Evolutionary conservation across 2,888 invertebrate genomes (phyloP), one percentile per base, ranked within the genome.

Genomic region (Lampropteryx suffumata): DNA sequence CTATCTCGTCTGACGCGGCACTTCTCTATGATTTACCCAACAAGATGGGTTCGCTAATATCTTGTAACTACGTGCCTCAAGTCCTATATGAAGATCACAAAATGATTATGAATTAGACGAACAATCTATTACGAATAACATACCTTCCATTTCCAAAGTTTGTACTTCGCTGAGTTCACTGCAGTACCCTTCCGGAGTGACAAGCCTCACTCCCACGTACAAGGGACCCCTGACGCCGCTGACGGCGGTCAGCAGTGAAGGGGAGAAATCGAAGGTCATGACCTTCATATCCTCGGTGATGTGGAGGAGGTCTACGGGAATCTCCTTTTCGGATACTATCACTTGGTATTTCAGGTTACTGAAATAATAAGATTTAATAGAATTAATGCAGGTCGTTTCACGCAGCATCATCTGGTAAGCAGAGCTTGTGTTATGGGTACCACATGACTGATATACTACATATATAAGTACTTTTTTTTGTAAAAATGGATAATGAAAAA

Each of bases 161-260:
- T 90, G 83, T 5, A 92, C 85, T 73, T 94, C 94, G 28, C 94
- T 94, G 21, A 93, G 69, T 12, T 90, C 74, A 52, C 95, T 94
- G 55, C 74, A 89, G 68, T 93, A 93, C 0, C 94, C 94, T 1
- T 92, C 91, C 0, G 85, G 75, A 0, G 94, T 92, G 44, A 92
- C 86, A 0, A 92, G 76, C 27, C 93, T 85, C 0, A 95, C 93
- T 14, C 93, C 93, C 54, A 95, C 94, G 65, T 93, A 95, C 60
- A 92, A 76, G 6, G 92, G 89, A 0, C 91, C 87, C 6, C 46
- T 36, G 1, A 43, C 21, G 0, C 54, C 62, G 2, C 89, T 85
- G 0, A 89, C 84, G 39, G 90, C 90, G 8, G 88, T 79, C 67
- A 92, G 91, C 0, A 94, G 92, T 2, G 94, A 89, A 12, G 91